Conservation (phyloP, 2,888 invertebrate genomes). For the Cistogaster globosa region DNA sequence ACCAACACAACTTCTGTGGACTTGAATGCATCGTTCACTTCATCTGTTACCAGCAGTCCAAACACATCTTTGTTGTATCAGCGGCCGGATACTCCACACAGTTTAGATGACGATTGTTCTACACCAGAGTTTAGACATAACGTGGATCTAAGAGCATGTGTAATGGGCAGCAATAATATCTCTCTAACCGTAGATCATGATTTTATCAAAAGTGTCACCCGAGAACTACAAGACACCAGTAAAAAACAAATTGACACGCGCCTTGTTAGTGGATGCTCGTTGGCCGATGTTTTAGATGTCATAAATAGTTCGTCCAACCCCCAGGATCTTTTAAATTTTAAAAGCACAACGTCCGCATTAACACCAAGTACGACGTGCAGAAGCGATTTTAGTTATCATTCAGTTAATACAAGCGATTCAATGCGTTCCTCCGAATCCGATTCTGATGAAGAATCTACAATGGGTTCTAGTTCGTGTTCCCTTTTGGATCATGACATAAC, state of each 20-base stretch:
- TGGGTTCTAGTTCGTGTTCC: slow-evolving; percentile 62
- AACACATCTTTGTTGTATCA: slow-evolving; percentile 62
- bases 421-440: slow-evolving; percentile 65
- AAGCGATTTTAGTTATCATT: slow-evolving; percentile 39
- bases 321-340: slow-evolving; percentile 27
- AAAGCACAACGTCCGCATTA: slow-evolving; percentile 30
- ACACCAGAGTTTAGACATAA: slow-evolving; percentile 80
- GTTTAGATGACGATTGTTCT: slow-evolving; percentile 78
- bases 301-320: slow-evolving; percentile 68
- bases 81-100: slow-evolving; percentile 80
- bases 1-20: slow-evolving; percentile 7
- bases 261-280: slow-evolving; percentile 70
- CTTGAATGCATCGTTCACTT: slow-evolving; percentile 18
- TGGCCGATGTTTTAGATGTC: slow-evolving; percentile 79
- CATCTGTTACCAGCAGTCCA: slow-evolving; percentile 44
- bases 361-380: slow-evolving; percentile 61
- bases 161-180: slow-evolving; percentile 83
- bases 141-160: slow-evolving; percentile 81
- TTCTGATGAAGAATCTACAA: slow-evolving; percentile 71
- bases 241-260: slow-evolving; percentile 76
- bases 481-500: slow-evolving; percentile 68
- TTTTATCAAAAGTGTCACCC: slow-evolving; percentile 78
- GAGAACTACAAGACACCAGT: slow-evolving; percentile 80
- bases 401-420: slow-evolving; percentile 45
- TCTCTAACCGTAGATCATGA: slow-evolving; percentile 76